Conservation (phyloP, 1,140 invertebrate genomes). For the Heliconius congener region DNA sequence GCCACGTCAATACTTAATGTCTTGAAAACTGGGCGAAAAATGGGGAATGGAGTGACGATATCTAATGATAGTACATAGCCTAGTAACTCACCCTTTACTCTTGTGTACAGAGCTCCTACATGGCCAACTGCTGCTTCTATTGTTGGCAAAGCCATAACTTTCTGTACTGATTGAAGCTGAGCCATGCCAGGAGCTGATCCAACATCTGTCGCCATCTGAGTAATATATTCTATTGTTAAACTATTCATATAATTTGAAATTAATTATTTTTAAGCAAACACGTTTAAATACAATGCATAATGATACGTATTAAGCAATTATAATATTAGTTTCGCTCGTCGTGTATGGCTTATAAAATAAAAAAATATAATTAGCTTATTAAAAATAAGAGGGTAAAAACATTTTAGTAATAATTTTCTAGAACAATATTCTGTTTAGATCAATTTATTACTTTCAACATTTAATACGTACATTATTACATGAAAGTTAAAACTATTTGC, state of each 20-base stretch:
- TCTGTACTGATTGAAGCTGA: slow-evolving; percentile 70
- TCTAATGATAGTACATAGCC: background rate
- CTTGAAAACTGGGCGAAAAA: too few species aligned
- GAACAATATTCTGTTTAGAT: background rate
- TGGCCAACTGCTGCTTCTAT: slow-evolving; percentile 71
- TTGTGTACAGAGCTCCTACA: slow-evolving; percentile 67
- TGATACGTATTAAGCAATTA: background rate
- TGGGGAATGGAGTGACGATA: background rate
- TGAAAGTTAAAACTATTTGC: background rate
- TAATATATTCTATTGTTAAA: background rate
- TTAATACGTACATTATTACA: background rate
- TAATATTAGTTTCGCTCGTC: background rate
- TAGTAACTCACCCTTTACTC: slow-evolving; percentile 61
- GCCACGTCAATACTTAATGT: too few species aligned
- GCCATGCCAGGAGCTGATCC: slow-evolving; percentile 51
- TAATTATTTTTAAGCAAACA: too few species aligned
- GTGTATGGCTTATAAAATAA: background rate
- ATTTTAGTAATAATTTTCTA: background rate
- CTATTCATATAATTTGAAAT: background rate
- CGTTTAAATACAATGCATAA: background rate
- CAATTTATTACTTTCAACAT: too few species aligned
- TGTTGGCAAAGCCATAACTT: slow-evolving; percentile 70
- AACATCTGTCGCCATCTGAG: slow-evolving; percentile 73
- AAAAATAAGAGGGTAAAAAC: background rate
- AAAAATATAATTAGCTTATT: background rate